phyloP scores from a whole-genome alignment of 2,888 invertebrate genomes.

The Diarsia dahlii region DNA sequence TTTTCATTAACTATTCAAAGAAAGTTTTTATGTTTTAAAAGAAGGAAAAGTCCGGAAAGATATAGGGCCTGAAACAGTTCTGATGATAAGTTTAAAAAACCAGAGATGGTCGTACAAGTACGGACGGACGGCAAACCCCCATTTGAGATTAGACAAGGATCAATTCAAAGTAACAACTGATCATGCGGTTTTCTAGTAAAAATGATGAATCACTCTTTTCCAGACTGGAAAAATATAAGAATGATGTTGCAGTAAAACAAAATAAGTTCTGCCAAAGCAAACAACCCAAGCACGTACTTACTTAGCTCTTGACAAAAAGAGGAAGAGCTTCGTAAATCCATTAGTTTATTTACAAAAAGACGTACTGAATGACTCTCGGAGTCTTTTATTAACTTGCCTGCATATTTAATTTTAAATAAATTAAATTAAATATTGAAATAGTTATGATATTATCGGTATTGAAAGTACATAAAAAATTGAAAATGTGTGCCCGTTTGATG shows the following conservation, averaged over 20 bases:
- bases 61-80: not conserved
- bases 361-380: not conserved
- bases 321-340: constrained; percentile 12
- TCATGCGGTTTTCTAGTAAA: not conserved
- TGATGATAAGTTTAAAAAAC: not conserved
- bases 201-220: constrained; percentile 10
- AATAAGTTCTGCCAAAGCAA: not conserved
- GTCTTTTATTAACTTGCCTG: constrained; percentile 15
- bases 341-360: constrained; percentile 24
- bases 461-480: too few relatives aligned
- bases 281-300: not conserved
- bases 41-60: not conserved
- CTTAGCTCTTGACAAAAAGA: constrained; percentile 11
- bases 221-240: not conserved
- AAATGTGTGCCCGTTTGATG: too few relatives aligned
- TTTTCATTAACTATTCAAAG: not conserved
- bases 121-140: not conserved
- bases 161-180: not conserved
- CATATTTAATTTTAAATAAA: too few relatives aligned
- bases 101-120: not conserved
- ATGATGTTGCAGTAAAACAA: not conserved
- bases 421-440: too few relatives aligned
- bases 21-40: not conserved
- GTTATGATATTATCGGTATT: not conserved
- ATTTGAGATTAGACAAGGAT: not conserved